phyloP scores from a whole-genome alignment of 2,888 invertebrate genomes.

The Desoria tigrina region DNA sequence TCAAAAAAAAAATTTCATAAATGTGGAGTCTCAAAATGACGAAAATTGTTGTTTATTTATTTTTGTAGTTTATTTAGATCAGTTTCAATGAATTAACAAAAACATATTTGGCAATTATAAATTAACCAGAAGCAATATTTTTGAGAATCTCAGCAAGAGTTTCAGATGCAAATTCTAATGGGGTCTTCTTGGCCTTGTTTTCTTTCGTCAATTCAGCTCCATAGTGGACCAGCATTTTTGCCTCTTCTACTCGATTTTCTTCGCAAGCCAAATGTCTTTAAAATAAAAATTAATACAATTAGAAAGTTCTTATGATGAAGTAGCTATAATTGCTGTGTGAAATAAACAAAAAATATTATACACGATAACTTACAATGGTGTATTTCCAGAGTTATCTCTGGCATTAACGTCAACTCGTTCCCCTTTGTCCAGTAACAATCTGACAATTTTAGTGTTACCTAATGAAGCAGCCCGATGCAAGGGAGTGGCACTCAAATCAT shows the following conservation, averaged over 20 bases:
- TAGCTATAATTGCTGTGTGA: no score
- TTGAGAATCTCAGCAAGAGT: constrained; percentile 19
- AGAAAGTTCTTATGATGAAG: neutral
- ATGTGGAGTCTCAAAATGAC: no score
- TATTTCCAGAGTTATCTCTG: constrained; percentile 72
- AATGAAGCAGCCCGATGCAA: constrained; percentile 78
- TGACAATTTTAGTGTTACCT: constrained; percentile 69
- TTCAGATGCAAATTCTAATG: constrained; percentile 63
- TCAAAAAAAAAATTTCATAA: no score
- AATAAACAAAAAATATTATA: neutral
- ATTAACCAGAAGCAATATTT: constrained; percentile 13
- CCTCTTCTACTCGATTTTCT: constrained; percentile 71
- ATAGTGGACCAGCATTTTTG: constrained; percentile 66
- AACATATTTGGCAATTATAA: no score
- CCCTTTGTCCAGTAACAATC: constrained; percentile 65
- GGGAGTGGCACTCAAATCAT: constrained; percentile 71
- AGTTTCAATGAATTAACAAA: no score
- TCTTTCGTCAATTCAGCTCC: constrained; percentile 65
- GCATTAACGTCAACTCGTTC: constrained; percentile 60
- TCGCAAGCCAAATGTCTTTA: constrained; percentile 76
- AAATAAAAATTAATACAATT: constrained; percentile 11
- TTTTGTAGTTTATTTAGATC: no score
- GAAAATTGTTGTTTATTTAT: no score
- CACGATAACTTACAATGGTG: constrained; percentile 67
- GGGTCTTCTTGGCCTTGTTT: constrained; percentile 69